Evolutionary conservation across 2,797 vertebrate genomes (phyloP).

Genomic region (Salmo trutta): DNA sequence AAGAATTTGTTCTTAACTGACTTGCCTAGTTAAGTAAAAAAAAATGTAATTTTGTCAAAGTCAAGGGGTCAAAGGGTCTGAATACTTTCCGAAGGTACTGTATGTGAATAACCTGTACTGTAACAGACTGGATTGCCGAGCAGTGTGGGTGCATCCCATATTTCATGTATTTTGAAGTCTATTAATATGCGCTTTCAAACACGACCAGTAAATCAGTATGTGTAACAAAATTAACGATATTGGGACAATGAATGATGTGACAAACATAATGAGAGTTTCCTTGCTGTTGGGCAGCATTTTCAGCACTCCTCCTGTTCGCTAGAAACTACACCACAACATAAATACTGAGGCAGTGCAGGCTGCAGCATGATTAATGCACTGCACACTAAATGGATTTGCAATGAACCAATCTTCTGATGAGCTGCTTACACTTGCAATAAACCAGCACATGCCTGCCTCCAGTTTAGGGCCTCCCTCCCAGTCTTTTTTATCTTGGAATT

Average conservation of each 20-base stretch:
- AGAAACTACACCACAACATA: constrained; percentile 59
- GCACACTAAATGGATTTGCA: constrained; percentile 75
- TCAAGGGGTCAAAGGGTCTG: too few relatives aligned
- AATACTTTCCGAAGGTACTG: too few relatives aligned
- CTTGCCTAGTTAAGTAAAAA: too few relatives aligned
- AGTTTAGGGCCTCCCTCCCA: constrained; percentile 29
- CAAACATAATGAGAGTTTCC: constrained; percentile 49
- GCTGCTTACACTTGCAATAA: constrained; percentile 73
- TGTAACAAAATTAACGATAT: constrained; percentile 12
- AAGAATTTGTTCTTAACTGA: too few relatives aligned
- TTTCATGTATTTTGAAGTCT: constrained; percentile 1
- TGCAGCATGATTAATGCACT: constrained; percentile 69
- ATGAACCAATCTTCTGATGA: constrained; percentile 72
- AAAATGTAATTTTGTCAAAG: too few relatives aligned
- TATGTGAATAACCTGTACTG: background rate
- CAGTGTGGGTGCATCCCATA: constrained; percentile 9
- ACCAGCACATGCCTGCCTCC: constrained; percentile 38
- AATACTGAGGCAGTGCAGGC: constrained; percentile 60
- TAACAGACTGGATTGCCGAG: background rate
- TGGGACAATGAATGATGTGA: constrained; percentile 43
- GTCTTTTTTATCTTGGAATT: constrained; percentile 50
- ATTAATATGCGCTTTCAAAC: constrained; percentile 2
- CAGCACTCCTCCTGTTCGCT: constrained; percentile 36
- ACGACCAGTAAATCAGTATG: background rate
- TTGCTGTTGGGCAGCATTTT: constrained; percentile 58